Evolutionary conservation across 1,140 invertebrate species (phyloP).

Genomic region (Dreissena rostriformis): DNA sequence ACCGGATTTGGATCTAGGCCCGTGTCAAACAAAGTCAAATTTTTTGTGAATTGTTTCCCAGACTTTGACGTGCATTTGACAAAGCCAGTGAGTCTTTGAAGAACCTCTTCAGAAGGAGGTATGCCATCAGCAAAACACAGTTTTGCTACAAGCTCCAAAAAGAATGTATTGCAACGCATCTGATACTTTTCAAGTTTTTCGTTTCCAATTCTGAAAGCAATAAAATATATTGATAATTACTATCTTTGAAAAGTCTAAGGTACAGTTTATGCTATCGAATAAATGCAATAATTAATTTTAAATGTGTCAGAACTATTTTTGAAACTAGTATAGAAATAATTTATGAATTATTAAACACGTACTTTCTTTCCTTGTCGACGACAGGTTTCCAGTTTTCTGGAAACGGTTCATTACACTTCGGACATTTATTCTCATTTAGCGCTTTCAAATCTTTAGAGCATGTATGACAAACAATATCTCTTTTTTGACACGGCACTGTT

Average conservation of each 20-base stretch:
- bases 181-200: constrained; percentile 41
- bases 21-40: constrained; percentile 60
- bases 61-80: constrained; percentile 48
- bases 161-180: constrained; percentile 66
- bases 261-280: not conserved
- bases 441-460: constrained; percentile 37
- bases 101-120: constrained; percentile 62
- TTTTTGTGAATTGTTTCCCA: constrained; percentile 45
- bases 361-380: not conserved
- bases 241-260: too few relatives aligned
- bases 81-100: constrained; percentile 64
- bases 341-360: not conserved
- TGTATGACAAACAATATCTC: constrained; percentile 43
- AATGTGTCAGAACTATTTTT: not conserved
- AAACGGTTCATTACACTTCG: constrained; percentile 41
- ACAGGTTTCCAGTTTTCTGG: constrained; percentile 23
- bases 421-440: constrained; percentile 19
- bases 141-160: constrained; percentile 72
- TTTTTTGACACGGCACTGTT: constrained; percentile 54
- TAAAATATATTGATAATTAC: too few relatives aligned
- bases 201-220: constrained; percentile 19
- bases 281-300: not conserved
- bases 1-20: constrained; percentile 70
- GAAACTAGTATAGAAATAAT: not conserved
- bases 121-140: constrained; percentile 68